Evolutionary conservation across 2,888 invertebrate species (phyloP), one percentile per base, ranked within the genome.

Genomic region (Nomada ruficornis): DNA sequence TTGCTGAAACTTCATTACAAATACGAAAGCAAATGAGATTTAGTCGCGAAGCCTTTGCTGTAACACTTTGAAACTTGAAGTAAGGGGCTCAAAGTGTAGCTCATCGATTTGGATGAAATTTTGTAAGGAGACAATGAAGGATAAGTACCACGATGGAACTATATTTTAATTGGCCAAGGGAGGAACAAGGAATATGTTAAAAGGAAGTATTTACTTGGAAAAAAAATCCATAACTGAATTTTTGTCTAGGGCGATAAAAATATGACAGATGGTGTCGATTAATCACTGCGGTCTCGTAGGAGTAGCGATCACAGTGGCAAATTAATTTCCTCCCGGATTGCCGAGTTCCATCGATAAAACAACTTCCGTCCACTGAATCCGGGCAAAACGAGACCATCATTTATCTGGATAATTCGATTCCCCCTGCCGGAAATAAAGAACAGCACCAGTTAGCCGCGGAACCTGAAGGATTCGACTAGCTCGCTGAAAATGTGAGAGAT

Each of bases 1-100:
- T 70, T 65, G 62, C 70, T 60, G 73, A 74, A 88, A 87, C 84
- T 84, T 89, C 85, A 59, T 88, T 88, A 85, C 77, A 78, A 82
- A 85, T 81, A 83, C 77, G 77, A 47, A 26, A 50, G 65, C 20
- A 59, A 83, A 82, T 57, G 73, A 70, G 70, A 82, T 74, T 77
- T 44, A 57, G 36, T 36, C 36, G 11, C 50, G 50, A 54, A 36
- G 29, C 47, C 70, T 47, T 59, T 55, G 69, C 68, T 29, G 2
- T 13, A 7, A 50, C 65, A n/a, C 50, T 60, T 69, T 55, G 15
- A 18, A 64, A 73, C 59, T 59, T 44, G 59, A 15, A 50, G 36
- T 15, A 26, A 36, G 20, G 26, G 23, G 2, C 9, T 9, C 26
- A 26, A 26, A 26, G 26, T 26, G 26, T 2, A 18, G 47, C 10